Evolutionary conservation across 1,140 invertebrate species (phyloP).

Genomic region (Drosophila arawakana): DNA sequence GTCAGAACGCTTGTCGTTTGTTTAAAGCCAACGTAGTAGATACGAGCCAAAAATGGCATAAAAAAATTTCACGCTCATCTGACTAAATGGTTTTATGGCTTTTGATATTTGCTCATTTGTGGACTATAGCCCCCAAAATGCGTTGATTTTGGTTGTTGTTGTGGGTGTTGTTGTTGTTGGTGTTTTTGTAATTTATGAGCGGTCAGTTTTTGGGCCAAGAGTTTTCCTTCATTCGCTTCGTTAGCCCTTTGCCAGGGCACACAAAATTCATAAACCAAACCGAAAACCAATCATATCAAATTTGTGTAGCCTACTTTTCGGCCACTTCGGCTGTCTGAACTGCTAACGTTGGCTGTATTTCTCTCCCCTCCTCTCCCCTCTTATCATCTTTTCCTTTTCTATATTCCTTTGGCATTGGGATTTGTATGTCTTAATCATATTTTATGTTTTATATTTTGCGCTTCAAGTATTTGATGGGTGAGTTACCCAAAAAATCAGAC

Average conservation of each 20-base stretch:
- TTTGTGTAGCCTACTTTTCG: constrained; percentile 40
- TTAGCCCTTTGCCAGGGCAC: constrained; percentile 45
- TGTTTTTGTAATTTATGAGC: constrained; percentile 73
- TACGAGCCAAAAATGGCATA: constrained; percentile 33
- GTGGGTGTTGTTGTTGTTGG: constrained; percentile 29
- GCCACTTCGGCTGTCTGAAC: constrained; percentile 2
- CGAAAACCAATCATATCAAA: constrained; percentile 55
- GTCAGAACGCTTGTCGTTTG: constrained; percentile 33
- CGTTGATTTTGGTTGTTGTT: constrained; percentile 58
- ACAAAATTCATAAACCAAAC: constrained; percentile 36
- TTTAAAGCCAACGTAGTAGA: constrained; percentile 38
- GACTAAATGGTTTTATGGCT: constrained; percentile 79
- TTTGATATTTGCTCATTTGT: constrained; percentile 78
- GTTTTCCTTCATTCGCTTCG: constrained; percentile 48
- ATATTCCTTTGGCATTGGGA: constrained; percentile 26
- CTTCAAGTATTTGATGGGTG: constrained; percentile 70
- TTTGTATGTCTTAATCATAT: constrained; percentile 76
- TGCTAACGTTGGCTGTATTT: constrained; percentile 44
- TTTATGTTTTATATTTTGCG: constrained; percentile 76
- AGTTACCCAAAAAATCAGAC: constrained; percentile 11
- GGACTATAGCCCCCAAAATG: constrained; percentile 41
- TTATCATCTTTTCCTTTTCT: constrained; percentile 29
- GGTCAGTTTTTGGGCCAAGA: constrained; percentile 61
- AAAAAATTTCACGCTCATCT: constrained; percentile 76
- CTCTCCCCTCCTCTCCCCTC: neutral